Base-by-base conservation (phyloP, 2,888 invertebrate species). In the Muscina levida region DNA sequence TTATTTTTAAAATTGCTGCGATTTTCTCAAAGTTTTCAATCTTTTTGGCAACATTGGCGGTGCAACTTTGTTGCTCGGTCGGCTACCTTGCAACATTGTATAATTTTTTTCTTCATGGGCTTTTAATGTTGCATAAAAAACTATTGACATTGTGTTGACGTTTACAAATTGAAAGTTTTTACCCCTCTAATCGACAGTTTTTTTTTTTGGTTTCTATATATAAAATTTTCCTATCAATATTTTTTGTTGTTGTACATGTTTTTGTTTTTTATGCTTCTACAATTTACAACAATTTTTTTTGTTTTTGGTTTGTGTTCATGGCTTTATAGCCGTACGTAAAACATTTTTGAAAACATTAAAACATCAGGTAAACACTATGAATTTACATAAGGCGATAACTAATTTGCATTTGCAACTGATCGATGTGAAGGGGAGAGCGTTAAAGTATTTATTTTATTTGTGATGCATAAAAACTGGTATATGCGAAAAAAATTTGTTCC, bases 101-200 rank as follows among this genome's bases (percentile, higher is more conserved):
- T 31, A 8, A n/a, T 31, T 31, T 31, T 31, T 5, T 31, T 31
- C 31, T 8, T 8, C 31, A 17, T 22, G 11, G 51, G 48, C 19
- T 51, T 4, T 22, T 48, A 44, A 15, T 51, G 51, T 51, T 51
- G 51, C 19, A 6, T 5, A 31, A 31, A 31, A 8, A 31, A 8
- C 31, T 31, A 81, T 75, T 83, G 82, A 82, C 80, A 83, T 76
- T 66, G 78, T 73, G 79, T 82, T 83, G 82, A 83, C 81, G 77
- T 77, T 77, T 82, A 83, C 84, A 84, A 83, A 84, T 84, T 84
- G 83, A 73, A 78, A 77, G 44, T 74, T 72, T 72, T 17, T 39
- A 5, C 53, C 62, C 62, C 15, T 37, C 11, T 10, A n/a, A 1
- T 51, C 19, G n/a, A 51, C 5, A 22, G 51, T 22, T 48, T 48